Evolutionary conservation across 2,888 invertebrate genomes (phyloP).

Genomic region (Vanessa cardui): DNA sequence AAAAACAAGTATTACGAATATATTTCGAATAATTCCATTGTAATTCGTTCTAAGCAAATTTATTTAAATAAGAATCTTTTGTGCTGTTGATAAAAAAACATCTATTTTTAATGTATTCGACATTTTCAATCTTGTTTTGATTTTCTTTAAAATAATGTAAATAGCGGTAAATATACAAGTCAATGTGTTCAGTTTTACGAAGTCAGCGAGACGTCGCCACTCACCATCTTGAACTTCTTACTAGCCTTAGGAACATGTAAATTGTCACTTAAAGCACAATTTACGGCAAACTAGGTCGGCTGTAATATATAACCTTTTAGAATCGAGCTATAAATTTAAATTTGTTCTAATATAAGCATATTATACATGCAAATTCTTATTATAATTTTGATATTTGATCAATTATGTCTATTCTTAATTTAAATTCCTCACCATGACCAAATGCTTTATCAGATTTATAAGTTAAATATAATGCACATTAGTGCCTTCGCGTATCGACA

Average conservation of each 20-base stretch:
- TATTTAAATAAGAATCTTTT: slow-evolving; percentile 9
- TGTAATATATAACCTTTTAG: background rate
- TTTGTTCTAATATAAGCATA: too few species aligned
- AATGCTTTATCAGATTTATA: too few species aligned
- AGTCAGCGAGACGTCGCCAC: slow-evolving; percentile 32
- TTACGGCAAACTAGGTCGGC: slow-evolving; percentile 31
- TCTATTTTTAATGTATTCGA: background rate
- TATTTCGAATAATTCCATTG: slow-evolving; percentile 22
- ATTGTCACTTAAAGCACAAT: slow-evolving; percentile 40
- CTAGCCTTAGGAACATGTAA: slow-evolving; percentile 32
- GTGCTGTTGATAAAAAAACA: background rate
- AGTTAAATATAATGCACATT: too few species aligned
- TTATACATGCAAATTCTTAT: too few species aligned
- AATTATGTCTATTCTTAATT: too few species aligned
- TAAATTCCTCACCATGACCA: too few species aligned
- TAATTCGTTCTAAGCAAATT: slow-evolving; percentile 9
- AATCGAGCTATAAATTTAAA: too few species aligned
- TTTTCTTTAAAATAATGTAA: background rate
- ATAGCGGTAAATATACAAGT: background rate
- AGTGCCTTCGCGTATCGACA: too few species aligned
- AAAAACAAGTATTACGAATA: slow-evolving; percentile 21
- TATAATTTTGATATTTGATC: too few species aligned
- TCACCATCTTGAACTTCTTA: slow-evolving; percentile 27
- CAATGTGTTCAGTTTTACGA: slow-evolving; percentile 16
- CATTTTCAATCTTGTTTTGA: background rate